Base-by-base conservation (phyloP, 1,140 invertebrate species). In the Patella vulgata region DNA sequence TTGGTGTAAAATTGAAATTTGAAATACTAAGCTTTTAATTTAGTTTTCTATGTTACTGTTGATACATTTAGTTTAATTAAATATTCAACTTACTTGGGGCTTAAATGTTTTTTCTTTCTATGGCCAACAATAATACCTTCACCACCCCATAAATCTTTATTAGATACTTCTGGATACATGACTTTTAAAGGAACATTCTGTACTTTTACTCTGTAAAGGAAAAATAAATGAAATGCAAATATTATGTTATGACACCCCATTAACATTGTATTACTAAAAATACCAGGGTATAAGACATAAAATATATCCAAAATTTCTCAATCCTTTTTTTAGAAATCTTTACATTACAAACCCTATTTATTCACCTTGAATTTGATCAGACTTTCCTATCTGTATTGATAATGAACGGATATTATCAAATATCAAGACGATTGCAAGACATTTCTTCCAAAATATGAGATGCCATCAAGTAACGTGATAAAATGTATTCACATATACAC, bases 121-220 rank as follows among this genome's bases (percentile, higher is more conserved):
- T 89, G 96, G 36, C 96, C 96, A 87, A 94, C 90, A 27, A 99
- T 85, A 1, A 99, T 87, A n/a, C 90, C 93, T 87, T 99, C 97
- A 8, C 97, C 97, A 67, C 95, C 97, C 96, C 95, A 99, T 53
- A 99, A 87, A 25, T 96, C 95, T 51, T 91, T 53, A 80, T 98
- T 84, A 57, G 90, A 84, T 86, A 98, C 93, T 54, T 88, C 86
- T 2, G 95, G 92, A 79, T 89, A 91, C 58, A 88, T 87, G 0
- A 96, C 70, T 2, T 90, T 91, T 23, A 98, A 70, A 8, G 82
- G 81, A 52, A 78, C 84, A 70, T 82, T 82, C 61, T 82, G 74
- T 1, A 80, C 73, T 19, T 33, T 61, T 9, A 67, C n/a, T 46
- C 77, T 81, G 60, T 48, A 74, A 70, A 36, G 64, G 56, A 65